Evolutionary conservation across 2,797 vertebrate genomes (phyloP).

Genomic region (Lagodon rhomboides): DNA sequence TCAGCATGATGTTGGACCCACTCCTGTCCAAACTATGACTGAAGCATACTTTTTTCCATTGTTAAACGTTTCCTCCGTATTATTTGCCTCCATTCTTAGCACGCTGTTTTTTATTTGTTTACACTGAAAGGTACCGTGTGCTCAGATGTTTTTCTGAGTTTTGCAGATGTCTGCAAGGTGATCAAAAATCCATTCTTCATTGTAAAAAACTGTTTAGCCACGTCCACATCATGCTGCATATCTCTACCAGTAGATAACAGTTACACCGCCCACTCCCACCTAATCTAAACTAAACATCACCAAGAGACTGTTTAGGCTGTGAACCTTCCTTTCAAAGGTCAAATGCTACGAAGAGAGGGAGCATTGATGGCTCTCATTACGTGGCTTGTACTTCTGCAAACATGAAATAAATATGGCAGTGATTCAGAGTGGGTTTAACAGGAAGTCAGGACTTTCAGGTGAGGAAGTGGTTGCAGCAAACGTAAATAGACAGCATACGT

Average conservation of each 20-base stretch:
- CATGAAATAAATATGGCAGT: conserved; percentile 31
- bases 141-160: background rate
- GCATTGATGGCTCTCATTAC: conserved; percentile 20
- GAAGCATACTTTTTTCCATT: background rate
- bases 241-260: background rate
- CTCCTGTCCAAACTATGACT: background rate
- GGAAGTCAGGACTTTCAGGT: conserved; percentile 67
- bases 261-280: background rate
- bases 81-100: background rate
- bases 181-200: no score
- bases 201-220: background rate
- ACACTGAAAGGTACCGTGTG: background rate
- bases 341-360: conserved; percentile 37
- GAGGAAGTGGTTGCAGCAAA: conserved; percentile 51
- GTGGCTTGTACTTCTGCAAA: conserved; percentile 36
- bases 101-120: background rate
- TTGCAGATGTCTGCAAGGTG: background rate
- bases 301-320: conserved; percentile 5
- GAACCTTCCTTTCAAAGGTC: conserved; percentile 28
- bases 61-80: background rate
- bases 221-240: background rate
- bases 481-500: conserved; percentile 36
- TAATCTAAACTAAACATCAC: conserved; percentile 45
- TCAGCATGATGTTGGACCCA: background rate
- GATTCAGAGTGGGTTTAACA: conserved; percentile 43